A percentile compares a stretch with the other conserved stretches of the same genome.
phyloP scores from a whole-genome alignment of 2,113 vertebrate genomes.

The Meriones unguiculatus region DNA sequence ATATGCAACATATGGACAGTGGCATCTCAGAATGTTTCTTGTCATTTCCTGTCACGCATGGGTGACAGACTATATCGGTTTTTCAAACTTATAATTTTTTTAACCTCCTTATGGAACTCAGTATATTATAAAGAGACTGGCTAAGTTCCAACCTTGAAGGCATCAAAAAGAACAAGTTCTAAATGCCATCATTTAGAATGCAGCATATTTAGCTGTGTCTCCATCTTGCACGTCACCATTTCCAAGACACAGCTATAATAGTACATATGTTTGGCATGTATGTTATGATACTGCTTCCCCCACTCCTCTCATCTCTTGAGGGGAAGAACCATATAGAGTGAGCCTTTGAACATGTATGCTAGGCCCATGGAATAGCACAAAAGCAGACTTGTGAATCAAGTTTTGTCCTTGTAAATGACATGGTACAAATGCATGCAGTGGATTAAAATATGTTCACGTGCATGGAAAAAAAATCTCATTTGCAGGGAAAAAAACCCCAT shows the following conservation, averaged over 20 bases:
- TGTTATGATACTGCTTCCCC: background rate
- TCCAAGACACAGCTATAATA: background rate
- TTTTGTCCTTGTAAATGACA: conserved; percentile 68
- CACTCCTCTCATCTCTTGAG: background rate
- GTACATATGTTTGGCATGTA: background rate
- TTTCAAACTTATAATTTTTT: conserved; percentile 2
- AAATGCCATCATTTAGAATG: conserved; percentile 49
- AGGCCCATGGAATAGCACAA: conserved; percentile 17
- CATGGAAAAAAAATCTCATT: conserved; percentile 63
- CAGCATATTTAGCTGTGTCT: conserved; percentile 20
- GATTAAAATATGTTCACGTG: conserved; percentile 60
- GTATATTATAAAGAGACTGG: conserved; percentile 31
- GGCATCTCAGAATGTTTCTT: background rate
- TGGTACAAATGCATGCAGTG: conserved; percentile 22
- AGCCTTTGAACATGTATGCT: background rate
- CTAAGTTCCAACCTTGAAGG: conserved; percentile 21
- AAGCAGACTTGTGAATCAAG: conserved; percentile 44
- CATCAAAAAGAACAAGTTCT: conserved; percentile 72
- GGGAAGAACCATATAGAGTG: background rate
- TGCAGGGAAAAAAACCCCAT: background rate
- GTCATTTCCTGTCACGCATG: background rate
- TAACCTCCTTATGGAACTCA: conserved; percentile 8
- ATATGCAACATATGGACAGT: background rate
- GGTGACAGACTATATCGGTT: background rate
- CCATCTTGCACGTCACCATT: conserved; percentile 41